Conservation (phyloP, 2,797 vertebrate species). For the Natrix natrix region DNA sequence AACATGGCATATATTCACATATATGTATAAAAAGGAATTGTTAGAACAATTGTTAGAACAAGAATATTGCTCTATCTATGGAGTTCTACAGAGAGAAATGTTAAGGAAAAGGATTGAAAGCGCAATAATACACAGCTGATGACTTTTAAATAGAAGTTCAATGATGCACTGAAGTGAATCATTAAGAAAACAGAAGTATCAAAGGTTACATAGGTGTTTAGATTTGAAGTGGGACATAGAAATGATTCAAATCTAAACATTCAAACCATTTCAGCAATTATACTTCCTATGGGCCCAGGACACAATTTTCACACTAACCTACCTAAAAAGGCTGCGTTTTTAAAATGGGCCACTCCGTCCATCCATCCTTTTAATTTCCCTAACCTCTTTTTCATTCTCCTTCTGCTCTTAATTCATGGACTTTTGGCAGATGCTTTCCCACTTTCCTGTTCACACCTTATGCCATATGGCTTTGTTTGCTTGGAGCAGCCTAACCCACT, state of each 20-base stretch:
- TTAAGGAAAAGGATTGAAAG: background rate
- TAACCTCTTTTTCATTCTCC: background rate
- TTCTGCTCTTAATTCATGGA: conserved; percentile 1
- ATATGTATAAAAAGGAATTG: background rate
- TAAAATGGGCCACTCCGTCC: background rate
- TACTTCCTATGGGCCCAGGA: background rate
- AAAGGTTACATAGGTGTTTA: background rate
- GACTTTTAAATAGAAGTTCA: background rate
- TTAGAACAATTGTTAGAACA: background rate
- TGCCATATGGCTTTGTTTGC: background rate
- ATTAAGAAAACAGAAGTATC: background rate
- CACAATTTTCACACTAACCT: background rate
- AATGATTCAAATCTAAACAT: background rate
- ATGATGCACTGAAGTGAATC: background rate
- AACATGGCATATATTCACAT: background rate
- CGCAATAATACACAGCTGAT: background rate
- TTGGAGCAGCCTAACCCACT: background rate
- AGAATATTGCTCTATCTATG: background rate
- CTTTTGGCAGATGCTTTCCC: background rate
- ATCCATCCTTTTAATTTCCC: background rate
- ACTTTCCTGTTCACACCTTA: background rate
- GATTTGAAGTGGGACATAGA: background rate
- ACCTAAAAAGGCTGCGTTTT: background rate
- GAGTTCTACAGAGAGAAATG: background rate
- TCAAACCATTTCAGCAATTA: background rate